Percentiles rank a stretch among this genome's conserved stretches.
These are phyloP conservation scores for Lepidothrix coronata DNA, from an alignment of 2,113 vertebrate genomes.

Conservation along the genomic window DNA sequence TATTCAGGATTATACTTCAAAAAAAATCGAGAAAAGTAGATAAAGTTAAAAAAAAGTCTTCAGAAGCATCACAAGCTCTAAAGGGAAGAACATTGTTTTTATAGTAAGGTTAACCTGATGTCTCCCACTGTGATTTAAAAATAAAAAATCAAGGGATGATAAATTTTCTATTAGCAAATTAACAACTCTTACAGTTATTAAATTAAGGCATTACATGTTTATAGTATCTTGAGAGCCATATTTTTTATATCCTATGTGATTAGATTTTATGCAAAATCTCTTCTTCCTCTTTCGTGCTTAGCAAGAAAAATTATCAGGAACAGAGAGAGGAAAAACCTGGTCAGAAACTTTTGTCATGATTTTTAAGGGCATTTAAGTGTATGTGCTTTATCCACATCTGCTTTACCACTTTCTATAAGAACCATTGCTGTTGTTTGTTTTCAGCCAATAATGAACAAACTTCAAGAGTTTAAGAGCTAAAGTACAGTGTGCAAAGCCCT, in stretches of 20 bases:
- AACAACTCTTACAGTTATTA: background rate
- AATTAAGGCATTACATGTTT: background rate
- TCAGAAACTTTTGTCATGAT: background rate
- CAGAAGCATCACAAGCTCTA: background rate
- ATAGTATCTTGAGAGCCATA: background rate
- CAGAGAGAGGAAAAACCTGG: rapidly evolving
- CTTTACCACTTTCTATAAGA: background rate
- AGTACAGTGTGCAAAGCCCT: background rate
- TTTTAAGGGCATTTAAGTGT: background rate
- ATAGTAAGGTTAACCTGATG: background rate
- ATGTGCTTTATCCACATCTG: background rate
- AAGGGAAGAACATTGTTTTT: background rate
- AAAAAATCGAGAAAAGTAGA: background rate
- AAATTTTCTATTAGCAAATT: background rate
- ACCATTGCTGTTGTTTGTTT: background rate
- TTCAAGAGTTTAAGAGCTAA: background rate
- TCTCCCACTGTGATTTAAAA: background rate
- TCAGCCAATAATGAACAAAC: background rate
- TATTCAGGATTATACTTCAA: background rate
- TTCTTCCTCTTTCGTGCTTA: background rate
- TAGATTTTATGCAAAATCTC: background rate
- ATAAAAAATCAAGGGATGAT: background rate
- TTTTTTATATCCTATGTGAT: background rate
- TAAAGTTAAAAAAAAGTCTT: background rate
- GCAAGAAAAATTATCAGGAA: background rate